phyloP scores from a whole-genome alignment of 2,888 invertebrate genomes.

The Meandrusa payeni region DNA sequence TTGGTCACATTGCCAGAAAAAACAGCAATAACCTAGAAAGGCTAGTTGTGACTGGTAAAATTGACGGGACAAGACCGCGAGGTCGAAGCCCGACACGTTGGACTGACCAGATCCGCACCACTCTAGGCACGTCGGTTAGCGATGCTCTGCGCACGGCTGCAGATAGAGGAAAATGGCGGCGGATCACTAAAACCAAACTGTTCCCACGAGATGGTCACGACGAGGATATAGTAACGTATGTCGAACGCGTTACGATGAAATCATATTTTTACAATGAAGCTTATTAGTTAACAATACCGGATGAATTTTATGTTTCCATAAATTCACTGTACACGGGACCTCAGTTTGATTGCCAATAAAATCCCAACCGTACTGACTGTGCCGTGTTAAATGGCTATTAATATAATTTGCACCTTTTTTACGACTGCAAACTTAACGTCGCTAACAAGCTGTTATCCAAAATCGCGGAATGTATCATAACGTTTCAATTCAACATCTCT shows the following conservation, averaged over 20 bases:
- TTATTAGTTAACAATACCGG: slow-evolving; percentile 44
- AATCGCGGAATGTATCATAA: slow-evolving; percentile 30
- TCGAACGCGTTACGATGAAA: not conserved
- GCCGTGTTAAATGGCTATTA: slow-evolving; percentile 57
- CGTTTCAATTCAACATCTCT: slow-evolving; percentile 26
- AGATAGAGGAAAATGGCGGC: too few relatives aligned
- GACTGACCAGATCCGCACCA: too few relatives aligned
- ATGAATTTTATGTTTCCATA: slow-evolving; percentile 53
- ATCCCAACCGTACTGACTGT: slow-evolving; percentile 44
- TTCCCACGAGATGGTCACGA: too few relatives aligned
- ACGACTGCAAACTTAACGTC: slow-evolving; percentile 39
- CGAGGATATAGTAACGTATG: too few relatives aligned
- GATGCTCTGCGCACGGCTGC: too few relatives aligned
- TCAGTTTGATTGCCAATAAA: slow-evolving; percentile 62
- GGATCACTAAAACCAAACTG: too few relatives aligned
- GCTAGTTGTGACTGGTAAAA: too few relatives aligned
- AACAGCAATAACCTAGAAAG: too few relatives aligned
- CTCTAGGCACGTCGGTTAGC: too few relatives aligned
- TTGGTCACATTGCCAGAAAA: too few relatives aligned
- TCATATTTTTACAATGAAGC: slow-evolving; percentile 28
- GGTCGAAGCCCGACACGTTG: too few relatives aligned
- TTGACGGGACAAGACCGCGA: too few relatives aligned
- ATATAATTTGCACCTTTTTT: slow-evolving; percentile 61
- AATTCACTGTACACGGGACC: slow-evolving; percentile 47
- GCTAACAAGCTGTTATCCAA: slow-evolving; percentile 35